These are phyloP conservation scores for Pelvicachromis taeniatus DNA, from an alignment of 2,113 vertebrate genomes.

Conservation along the genomic window DNA sequence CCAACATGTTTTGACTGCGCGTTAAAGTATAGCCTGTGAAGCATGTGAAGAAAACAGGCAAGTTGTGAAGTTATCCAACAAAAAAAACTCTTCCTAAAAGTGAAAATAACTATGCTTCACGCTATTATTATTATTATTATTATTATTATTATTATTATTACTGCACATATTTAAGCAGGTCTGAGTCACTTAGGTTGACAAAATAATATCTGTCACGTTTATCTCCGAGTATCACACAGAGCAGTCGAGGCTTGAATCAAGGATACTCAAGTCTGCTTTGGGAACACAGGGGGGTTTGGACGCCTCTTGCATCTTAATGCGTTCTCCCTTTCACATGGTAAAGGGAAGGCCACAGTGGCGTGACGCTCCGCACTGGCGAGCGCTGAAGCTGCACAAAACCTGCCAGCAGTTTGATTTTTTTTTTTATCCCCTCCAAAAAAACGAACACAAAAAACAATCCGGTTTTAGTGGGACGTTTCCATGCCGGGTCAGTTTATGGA, in stretches of 20 bases:
- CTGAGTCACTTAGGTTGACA: neutral
- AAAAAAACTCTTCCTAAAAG: neutral
- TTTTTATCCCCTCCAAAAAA: neutral
- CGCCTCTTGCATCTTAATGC: slow-evolving; percentile 60
- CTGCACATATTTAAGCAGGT: neutral
- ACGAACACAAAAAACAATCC: neutral
- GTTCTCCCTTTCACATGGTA: slow-evolving; percentile 45
- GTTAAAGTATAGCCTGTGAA: neutral
- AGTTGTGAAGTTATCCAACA: neutral
- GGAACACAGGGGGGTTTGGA: slow-evolving; percentile 22
- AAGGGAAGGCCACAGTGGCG: slow-evolving; percentile 45
- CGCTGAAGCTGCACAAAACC: slow-evolving; percentile 12
- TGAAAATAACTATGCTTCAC: neutral
- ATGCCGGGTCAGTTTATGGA: slow-evolving; percentile 11
- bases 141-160: neutral
- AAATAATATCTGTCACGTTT: neutral
- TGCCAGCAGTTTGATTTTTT: neutral
- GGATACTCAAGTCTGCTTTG: slow-evolving; percentile 23
- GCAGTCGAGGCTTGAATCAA: slow-evolving; percentile 28
- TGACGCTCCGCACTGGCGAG: slow-evolving; percentile 33
- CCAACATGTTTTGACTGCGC: neutral
- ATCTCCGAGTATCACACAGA: neutral
- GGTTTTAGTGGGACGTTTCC: slow-evolving; percentile 18
- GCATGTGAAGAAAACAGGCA: neutral
- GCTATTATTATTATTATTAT: neutral